A percentile compares a stretch with the other conserved stretches of the same genome.
Conservation (phyloP, 2,888 invertebrate species). For the Cheilosia vernalis region DNA sequence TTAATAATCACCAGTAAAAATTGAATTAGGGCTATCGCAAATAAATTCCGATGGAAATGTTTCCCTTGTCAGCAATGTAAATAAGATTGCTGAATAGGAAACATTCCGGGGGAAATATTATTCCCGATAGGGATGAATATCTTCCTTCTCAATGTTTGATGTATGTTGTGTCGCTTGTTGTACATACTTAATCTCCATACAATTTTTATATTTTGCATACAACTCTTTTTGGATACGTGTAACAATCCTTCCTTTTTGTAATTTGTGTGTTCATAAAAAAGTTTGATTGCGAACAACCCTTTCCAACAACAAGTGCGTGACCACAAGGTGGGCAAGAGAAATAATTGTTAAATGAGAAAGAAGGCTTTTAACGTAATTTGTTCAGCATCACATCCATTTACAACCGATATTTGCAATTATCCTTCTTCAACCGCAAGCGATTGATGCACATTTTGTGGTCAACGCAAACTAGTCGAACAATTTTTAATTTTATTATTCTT, state of each 20-base stretch:
- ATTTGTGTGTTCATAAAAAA: slow-evolving; percentile 19
- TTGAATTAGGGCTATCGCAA: too few species aligned
- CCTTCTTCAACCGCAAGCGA: background rate
- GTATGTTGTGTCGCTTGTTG: slow-evolving; percentile 48
- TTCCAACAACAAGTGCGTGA: slow-evolving; percentile 2
- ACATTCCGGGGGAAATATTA: too few species aligned
- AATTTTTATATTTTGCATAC: slow-evolving; percentile 25
- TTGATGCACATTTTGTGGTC: slow-evolving; percentile 16
- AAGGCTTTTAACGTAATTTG: background rate
- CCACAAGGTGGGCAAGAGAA: background rate
- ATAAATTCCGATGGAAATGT: too few species aligned
- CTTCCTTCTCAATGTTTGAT: slow-evolving; percentile 39
- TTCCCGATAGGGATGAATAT: too few species aligned
- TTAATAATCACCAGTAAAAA: background rate
- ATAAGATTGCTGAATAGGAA: too few species aligned
- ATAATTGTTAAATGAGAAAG: background rate
- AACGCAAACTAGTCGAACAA: slow-evolving; percentile 49
- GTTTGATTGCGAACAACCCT: background rate
- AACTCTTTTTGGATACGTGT: slow-evolving; percentile 11
- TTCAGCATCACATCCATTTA: slow-evolving; percentile 7
- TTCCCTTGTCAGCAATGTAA: too few species aligned
- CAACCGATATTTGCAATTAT: background rate
- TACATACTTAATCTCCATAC: slow-evolving; percentile 26
- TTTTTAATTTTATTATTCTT: slow-evolving; percentile 26
- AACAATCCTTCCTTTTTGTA: slow-evolving; percentile 18